Evolutionary conservation across 1,140 invertebrate species (phyloP).

Genomic region (Drosophila elegans): DNA sequence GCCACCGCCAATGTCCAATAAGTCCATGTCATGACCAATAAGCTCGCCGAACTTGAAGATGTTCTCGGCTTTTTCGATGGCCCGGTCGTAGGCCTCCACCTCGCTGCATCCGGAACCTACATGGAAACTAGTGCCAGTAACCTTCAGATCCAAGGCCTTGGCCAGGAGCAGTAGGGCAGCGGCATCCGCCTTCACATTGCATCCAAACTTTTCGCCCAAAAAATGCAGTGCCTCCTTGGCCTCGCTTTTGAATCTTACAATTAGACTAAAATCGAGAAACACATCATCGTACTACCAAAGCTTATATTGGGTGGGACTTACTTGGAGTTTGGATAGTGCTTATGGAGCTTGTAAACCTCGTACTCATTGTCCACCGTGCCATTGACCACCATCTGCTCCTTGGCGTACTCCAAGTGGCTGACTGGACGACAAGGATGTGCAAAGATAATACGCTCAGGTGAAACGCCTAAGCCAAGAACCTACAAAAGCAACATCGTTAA

Average conservation of each 20-base stretch:
- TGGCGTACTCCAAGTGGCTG: conserved; percentile 96
- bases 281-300: background rate
- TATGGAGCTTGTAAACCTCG: conserved; percentile 96
- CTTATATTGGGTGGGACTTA: conserved; percentile 82
- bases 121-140: conserved; percentile 93
- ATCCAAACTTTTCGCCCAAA: conserved; percentile 98
- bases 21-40: conserved; percentile 89
- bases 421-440: conserved; percentile 98
- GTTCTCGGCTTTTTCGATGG: conserved; percentile 88
- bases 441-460: conserved; percentile 95
- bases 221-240: conserved; percentile 94
- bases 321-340: conserved; percentile 92
- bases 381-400: conserved; percentile 89
- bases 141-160: conserved; percentile 85
- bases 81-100: conserved; percentile 90
- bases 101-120: conserved; percentile 95
- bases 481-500: background rate
- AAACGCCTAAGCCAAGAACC: conserved; percentile 90
- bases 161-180: conserved; percentile 92
- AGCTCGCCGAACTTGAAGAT: conserved; percentile 90
- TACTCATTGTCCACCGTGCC: conserved; percentile 99
- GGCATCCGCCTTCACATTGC: conserved; percentile 92
- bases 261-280: conserved; percentile 87
- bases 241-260: conserved; percentile 96
- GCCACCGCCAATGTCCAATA: conserved; percentile 95